These are phyloP conservation scores for Parambassis ranga DNA, from an alignment of 2,797 vertebrate species.

Conservation along the genomic window DNA sequence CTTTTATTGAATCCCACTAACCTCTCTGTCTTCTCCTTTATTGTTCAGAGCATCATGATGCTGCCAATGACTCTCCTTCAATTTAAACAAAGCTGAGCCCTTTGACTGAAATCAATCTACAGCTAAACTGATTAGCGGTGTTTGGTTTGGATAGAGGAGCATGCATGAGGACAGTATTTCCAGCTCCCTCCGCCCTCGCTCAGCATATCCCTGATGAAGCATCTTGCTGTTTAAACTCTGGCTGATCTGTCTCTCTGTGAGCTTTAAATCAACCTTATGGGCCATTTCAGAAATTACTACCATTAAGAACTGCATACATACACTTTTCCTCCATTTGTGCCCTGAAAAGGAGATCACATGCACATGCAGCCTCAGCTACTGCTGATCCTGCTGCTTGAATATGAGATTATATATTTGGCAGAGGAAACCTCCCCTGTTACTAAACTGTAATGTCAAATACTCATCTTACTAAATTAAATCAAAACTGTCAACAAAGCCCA, in stretches of 20 bases:
- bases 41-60: constrained; percentile 17
- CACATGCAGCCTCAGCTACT: constrained; percentile 30
- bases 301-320: constrained; percentile 68
- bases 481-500: no score
- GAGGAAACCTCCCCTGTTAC: not conserved
- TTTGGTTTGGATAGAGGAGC: constrained; percentile 25
- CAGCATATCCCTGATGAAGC: constrained; percentile 75
- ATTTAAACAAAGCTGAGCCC: constrained; percentile 29
- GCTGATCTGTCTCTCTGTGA: constrained; percentile 62
- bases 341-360: constrained; percentile 32
- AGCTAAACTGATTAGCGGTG: constrained; percentile 56
- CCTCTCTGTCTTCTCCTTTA: constrained; percentile 36
- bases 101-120: constrained; percentile 50
- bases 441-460: not conserved
- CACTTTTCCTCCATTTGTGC: constrained; percentile 58
- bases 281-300: constrained; percentile 76
- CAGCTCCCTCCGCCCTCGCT: not conserved
- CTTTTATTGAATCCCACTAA: constrained; percentile 51
- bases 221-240: constrained; percentile 68
- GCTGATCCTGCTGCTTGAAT: constrained; percentile 42
- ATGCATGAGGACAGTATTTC: constrained; percentile 22
- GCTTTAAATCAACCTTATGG: constrained; percentile 76
- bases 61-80: constrained; percentile 26
- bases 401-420: constrained; percentile 17
- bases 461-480: not conserved